Conservation (phyloP, 2,797 vertebrate species). For the Adelosebastes latens region DNA sequence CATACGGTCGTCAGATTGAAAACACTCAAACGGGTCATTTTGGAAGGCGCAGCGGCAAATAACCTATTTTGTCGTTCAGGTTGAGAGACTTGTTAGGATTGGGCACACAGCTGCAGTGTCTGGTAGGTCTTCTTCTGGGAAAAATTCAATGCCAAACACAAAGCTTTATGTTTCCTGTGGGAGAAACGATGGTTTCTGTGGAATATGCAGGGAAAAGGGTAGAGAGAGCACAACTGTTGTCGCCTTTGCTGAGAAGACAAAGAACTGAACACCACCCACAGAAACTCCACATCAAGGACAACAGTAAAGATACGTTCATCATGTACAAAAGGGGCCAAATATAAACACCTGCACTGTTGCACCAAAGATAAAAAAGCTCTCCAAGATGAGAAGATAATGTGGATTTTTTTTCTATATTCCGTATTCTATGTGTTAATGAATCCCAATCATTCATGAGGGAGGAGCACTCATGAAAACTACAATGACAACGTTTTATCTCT, state of each 20-base stretch:
- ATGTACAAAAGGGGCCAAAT: background rate
- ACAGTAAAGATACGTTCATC: background rate
- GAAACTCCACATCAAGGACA: background rate
- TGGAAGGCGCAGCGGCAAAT: background rate
- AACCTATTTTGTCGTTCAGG: background rate
- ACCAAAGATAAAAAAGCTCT: background rate
- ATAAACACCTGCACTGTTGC: background rate
- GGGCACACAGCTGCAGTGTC: background rate
- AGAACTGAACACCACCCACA: background rate
- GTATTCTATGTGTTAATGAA: background rate
- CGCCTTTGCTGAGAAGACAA: background rate
- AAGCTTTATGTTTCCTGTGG: background rate
- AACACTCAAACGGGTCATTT: background rate
- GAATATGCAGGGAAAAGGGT: background rate
- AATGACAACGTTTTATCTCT: no score
- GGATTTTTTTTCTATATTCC: background rate
- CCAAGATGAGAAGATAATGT: background rate
- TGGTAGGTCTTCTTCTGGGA: background rate
- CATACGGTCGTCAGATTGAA: background rate
- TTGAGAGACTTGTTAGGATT: background rate
- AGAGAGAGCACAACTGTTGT: background rate
- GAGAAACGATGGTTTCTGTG: background rate
- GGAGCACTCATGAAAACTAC: no score
- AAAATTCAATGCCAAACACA: background rate
- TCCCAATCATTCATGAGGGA: background rate